Evolutionary conservation across 2,797 vertebrate genomes (phyloP).

Genomic region (Petrocephalus sullivani): DNA sequence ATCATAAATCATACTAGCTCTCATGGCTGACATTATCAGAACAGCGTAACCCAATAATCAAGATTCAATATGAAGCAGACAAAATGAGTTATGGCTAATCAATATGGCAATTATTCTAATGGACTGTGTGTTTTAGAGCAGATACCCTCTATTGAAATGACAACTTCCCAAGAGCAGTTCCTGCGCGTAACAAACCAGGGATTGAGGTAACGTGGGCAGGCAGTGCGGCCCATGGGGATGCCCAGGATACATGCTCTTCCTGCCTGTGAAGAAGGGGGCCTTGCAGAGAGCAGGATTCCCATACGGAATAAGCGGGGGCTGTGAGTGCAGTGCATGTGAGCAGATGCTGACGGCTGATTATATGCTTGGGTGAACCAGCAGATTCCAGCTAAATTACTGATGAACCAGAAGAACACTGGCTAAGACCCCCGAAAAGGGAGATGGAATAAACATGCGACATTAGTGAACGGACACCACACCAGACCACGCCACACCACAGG

Average conservation of each 20-base stretch:
- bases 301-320: slow-evolving; percentile 27
- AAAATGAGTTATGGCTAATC: slow-evolving; percentile 90
- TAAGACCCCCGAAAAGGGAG: not conserved
- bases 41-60: slow-evolving; percentile 80
- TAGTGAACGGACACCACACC: not conserved
- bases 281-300: slow-evolving; percentile 37
- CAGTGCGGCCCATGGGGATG: not conserved
- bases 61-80: slow-evolving; percentile 90
- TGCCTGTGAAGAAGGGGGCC: not conserved
- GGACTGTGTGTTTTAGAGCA: slow-evolving; percentile 42
- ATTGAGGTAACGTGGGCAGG: not conserved
- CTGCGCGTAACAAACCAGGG: not conserved
- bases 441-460: not conserved
- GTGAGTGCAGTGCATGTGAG: slow-evolving; percentile 39
- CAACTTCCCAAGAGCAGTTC: not conserved
- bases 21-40: slow-evolving; percentile 73
- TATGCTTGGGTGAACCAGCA: slow-evolving; percentile 48
- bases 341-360: slow-evolving; percentile 54
- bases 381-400: slow-evolving; percentile 45
- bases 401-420: not conserved
- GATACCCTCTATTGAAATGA: not conserved
- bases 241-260: not conserved
- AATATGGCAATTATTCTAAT: slow-evolving; percentile 83
- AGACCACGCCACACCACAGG: not conserved
- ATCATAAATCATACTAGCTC: slow-evolving; percentile 79